A percentile compares a stretch with the other conserved stretches of the same genome.
Conservation (phyloP, 2,888 invertebrate species). For the Mimachlamys varia region DNA sequence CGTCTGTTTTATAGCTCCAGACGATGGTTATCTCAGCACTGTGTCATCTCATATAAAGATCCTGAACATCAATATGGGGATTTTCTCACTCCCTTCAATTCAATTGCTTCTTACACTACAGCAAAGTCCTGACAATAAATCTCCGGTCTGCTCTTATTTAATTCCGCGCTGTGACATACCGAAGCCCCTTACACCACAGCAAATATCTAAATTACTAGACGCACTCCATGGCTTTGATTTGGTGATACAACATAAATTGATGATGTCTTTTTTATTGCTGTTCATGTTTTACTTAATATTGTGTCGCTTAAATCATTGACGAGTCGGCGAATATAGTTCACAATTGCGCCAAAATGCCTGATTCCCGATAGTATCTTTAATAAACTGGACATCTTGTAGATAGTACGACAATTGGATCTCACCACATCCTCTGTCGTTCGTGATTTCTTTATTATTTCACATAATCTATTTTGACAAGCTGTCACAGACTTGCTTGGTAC, state of each 20-base stretch:
- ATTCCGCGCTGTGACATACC: background rate
- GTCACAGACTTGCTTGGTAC: background rate
- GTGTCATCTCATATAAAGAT: background rate
- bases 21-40: conserved; percentile 9
- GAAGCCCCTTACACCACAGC: background rate
- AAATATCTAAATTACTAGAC: background rate
- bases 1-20: background rate
- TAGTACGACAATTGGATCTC: no score
- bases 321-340: no score
- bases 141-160: conserved; percentile 11
- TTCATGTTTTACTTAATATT: no score
- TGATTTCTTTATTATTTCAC: no score
- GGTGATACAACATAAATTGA: background rate
- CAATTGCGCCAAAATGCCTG: no score
- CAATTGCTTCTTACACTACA: conserved; percentile 1
- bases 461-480: no score
- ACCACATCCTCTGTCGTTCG: no score
- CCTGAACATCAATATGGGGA: conserved; percentile 13
- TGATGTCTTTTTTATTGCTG: no score
- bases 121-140: background rate
- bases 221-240: background rate
- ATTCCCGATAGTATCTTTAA: no score
- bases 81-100: conserved; percentile 4
- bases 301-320: no score
- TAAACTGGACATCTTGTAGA: no score